Evolutionary conservation across 1,140 invertebrate genomes (phyloP).

Genomic region (Trachymyrmex septentrionalis): DNA sequence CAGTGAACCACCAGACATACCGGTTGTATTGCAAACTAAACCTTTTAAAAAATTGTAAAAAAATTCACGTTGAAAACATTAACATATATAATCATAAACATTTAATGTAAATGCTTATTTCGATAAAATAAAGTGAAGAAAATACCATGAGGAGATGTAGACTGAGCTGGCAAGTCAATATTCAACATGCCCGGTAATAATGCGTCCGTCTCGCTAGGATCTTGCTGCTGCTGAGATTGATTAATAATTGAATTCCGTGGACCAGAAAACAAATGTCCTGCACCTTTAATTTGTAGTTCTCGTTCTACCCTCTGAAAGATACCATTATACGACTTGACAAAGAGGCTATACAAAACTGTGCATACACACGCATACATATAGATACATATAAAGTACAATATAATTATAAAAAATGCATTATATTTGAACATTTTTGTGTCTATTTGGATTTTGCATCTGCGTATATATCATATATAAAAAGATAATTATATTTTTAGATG

Average conservation of each 20-base stretch:
- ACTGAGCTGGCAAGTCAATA: conserved; percentile 79
- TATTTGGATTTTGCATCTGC: not conserved
- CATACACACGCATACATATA: not conserved
- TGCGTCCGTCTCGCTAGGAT: conserved; percentile 77
- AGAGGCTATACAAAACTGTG: not conserved
- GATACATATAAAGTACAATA: not conserved
- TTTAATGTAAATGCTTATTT: conserved; percentile 2
- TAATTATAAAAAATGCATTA: not conserved
- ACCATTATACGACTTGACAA: conserved; percentile 12
- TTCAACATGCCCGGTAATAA: conserved; percentile 82
- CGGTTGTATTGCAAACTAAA: conserved; percentile 80
- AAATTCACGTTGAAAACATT: conserved; percentile 46
- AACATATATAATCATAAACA: not conserved
- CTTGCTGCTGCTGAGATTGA: conserved; percentile 72
- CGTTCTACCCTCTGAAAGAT: conserved; percentile 89
- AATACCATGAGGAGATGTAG: conserved; percentile 61
- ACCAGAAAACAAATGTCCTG: conserved; percentile 84
- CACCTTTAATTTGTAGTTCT: conserved; percentile 90
- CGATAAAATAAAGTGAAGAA: not conserved
- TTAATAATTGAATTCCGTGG: conserved; percentile 65
- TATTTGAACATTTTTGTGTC: not conserved
- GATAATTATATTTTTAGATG: no score
- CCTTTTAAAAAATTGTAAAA: conserved; percentile 73
- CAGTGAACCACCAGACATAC: conserved; percentile 78
- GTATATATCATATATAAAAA: no score